phyloP scores from a whole-genome alignment of 2,888 invertebrate species.

The Penaeus monodon region DNA sequence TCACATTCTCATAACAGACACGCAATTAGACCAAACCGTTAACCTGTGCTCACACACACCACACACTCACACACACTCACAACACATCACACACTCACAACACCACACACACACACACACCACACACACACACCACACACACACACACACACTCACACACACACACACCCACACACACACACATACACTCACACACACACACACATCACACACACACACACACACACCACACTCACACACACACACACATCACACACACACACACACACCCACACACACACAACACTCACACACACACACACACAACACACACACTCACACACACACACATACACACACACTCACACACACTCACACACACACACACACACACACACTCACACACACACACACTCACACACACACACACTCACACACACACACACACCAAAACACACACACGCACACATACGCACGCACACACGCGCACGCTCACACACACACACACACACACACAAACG shows the following conservation, averaged over 20 bases:
- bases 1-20: too few relatives aligned
- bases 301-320: background rate
- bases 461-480: background rate
- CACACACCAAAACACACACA: constrained; percentile 2
- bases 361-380: background rate
- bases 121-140: background rate
- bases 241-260: background rate
- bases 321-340: background rate
- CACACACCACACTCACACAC: background rate
- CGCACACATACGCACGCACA: constrained; percentile 9
- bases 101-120: background rate
- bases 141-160: too few relatives aligned
- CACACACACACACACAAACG: background rate
- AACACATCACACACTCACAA: background rate
- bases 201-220: background rate
- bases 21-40: too few relatives aligned
- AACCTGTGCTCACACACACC: background rate
- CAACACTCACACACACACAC: too few relatives aligned
- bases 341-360: constrained; percentile 17
- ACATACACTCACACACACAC: background rate
- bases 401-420: background rate
- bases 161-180: too few relatives aligned
- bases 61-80: background rate
- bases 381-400: background rate
- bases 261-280: background rate